A percentile compares a stretch with the other conserved stretches of the same genome.
Conservation (phyloP, 2,113 vertebrate species). For the Festucalex cinctus region DNA sequence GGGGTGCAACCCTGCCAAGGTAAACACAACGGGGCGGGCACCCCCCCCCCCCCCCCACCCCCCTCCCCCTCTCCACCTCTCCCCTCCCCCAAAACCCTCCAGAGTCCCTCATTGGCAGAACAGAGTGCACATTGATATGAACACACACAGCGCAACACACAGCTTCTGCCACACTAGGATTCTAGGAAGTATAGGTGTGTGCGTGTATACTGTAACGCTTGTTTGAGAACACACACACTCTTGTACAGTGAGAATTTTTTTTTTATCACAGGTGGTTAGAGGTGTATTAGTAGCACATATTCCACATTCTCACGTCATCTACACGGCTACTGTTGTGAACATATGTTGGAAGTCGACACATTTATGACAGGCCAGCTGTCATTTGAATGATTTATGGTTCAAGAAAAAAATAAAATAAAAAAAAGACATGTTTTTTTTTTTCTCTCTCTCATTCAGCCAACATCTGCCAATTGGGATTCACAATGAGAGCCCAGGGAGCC, state of each 20-base stretch:
- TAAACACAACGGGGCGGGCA: constrained; percentile 62
- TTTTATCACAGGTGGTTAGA: constrained; percentile 22
- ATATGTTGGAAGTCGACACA: not conserved
- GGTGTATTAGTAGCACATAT: not conserved
- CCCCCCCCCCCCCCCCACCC: constrained; percentile 1
- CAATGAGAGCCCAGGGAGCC: constrained; percentile 11
- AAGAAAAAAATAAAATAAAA: not conserved
- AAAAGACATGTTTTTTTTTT: not conserved
- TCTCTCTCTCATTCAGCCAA: not conserved
- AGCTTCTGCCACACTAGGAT: no score
- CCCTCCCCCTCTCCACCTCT: constrained; percentile 27
- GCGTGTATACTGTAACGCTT: constrained; percentile 36
- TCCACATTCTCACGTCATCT: not conserved
- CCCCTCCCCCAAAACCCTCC: constrained; percentile 32
- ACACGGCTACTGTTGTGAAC: not conserved
- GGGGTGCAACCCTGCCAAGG: constrained; percentile 61
- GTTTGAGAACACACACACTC: constrained; percentile 42
- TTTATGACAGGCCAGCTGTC: not conserved
- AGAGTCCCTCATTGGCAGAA: constrained; percentile 53
- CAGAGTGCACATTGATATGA: constrained; percentile 74
- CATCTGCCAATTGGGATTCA: constrained; percentile 19
- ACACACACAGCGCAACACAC: constrained; percentile 41
- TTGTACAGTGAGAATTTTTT: constrained; percentile 32
- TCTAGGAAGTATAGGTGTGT: constrained; percentile 14
- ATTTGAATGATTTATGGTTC: not conserved